A percentile compares a stretch with the other conserved stretches of the same genome.
phyloP scores from a whole-genome alignment of 2,113 vertebrate genomes.

The Macroglossus sobrinus region DNA sequence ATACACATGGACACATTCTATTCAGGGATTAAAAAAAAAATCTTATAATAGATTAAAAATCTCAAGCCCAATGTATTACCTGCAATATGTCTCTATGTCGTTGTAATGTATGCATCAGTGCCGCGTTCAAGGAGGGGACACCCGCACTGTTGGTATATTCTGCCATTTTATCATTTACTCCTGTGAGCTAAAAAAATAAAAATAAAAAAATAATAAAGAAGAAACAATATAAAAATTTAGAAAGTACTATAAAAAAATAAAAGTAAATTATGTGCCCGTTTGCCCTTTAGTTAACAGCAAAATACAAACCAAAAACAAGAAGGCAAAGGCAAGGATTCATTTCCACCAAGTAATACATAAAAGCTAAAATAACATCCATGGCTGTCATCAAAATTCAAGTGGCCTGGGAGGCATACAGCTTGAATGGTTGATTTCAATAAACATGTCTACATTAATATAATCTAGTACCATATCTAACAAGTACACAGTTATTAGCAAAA shows the following conservation, averaged over 20 bases:
- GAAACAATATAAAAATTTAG: background rate
- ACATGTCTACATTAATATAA: slow-evolving; percentile 16
- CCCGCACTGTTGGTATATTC: slow-evolving; percentile 94
- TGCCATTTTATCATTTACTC: slow-evolving; percentile 97
- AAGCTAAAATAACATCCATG: background rate
- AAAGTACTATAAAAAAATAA: background rate
- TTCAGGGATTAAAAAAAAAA: background rate
- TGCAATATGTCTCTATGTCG: slow-evolving; percentile 97
- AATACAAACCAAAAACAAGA: background rate
- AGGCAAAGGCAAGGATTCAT: background rate
- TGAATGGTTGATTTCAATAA: slow-evolving; percentile 23
- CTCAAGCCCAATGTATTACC: slow-evolving; percentile 78
- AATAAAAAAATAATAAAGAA: background rate
- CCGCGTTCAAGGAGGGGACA: slow-evolving; percentile 92
- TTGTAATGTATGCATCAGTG: slow-evolving; percentile 96
- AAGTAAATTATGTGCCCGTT: background rate
- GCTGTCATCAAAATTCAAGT: background rate
- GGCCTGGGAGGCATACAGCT: background rate
- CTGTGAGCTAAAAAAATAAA: slow-evolving; percentile 88
- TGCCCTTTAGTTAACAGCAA: background rate
- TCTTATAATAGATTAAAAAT: background rate
- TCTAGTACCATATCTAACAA: background rate
- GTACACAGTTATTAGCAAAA: slow-evolving; percentile 4
- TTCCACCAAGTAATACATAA: background rate
- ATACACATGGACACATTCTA: background rate